Base-by-base conservation (phyloP, 2,888 invertebrate genomes). In the Leptinotarsa juncta region DNA sequence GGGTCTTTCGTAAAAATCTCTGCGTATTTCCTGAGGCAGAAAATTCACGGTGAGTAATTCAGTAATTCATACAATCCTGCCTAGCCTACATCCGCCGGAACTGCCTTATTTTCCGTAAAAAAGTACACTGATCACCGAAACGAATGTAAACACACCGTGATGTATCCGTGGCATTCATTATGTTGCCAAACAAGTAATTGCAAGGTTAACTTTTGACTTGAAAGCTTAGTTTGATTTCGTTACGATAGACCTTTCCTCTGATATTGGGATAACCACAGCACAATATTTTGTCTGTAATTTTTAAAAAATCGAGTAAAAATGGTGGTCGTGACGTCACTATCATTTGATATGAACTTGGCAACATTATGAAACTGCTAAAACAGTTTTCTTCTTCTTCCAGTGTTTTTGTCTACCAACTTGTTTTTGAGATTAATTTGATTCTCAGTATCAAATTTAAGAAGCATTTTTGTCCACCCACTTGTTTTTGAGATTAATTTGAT, bases 31-130 rank as follows among this genome's bases (percentile, higher is more conserved):
- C 69, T 69, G 57, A 57, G 49, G 69, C 69, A 60, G 57, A 69
- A 69, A 69, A 69, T 69, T 48, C 57, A 57, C 69, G 57, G 69
- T 69, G 49, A 42, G 23, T 69, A 69, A 69, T 49, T 42, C 15
- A 15, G 53, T 48, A 49, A 57, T 57, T 42, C 49, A 57, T 69
- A 57, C 23, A 73, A 73, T 76, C 51, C 71, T 65, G 65, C 71
- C 71, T 60, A 55, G 53, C 76, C 76, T 32, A 67, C 71, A 68
- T 76, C 76, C 76, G 76, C 65, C 76, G 76, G 76, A 76, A 71
- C 73, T 76, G 69, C 71, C 68, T 76, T 50, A 66, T 75, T 75
- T 75, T 75, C 55, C 50, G 49, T 76, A 72, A 67, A 72, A 67
- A 70, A 75, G 49, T 50, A 67, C 20, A 69, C 48, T 32, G 62